phyloP scores from a whole-genome alignment of 1,140 invertebrate species.

The Drosophila prosaltans region DNA sequence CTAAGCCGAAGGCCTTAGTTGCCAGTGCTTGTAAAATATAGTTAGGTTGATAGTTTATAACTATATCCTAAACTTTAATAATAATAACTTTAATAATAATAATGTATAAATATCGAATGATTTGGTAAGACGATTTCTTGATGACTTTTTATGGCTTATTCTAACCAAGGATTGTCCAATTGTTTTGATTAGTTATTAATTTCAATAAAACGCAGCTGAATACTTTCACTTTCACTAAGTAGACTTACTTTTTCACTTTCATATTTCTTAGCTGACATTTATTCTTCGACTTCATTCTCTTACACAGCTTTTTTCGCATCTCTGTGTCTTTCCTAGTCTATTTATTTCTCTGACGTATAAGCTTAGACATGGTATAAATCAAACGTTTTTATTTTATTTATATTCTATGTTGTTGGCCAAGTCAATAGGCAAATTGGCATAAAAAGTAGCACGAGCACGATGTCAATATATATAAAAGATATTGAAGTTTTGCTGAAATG shows the following conservation, averaged over 20 bases:
- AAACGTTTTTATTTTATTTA: slow-evolving; percentile 47
- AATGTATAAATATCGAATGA: too few relatives aligned
- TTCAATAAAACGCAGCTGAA: too few relatives aligned
- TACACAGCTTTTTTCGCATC: background rate
- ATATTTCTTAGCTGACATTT: background rate
- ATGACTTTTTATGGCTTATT: background rate
- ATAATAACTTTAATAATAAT: too few relatives aligned
- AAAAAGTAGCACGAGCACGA: slow-evolving; percentile 42
- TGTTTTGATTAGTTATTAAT: background rate
- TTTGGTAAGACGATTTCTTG: background rate
- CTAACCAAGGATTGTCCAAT: background rate
- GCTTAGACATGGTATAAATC: slow-evolving; percentile 64
- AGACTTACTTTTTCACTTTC: background rate
- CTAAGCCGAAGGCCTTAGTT: too few relatives aligned
- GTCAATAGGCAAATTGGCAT: slow-evolving; percentile 77
- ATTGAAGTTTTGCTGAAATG: slow-evolving; percentile 41
- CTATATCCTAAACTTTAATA: too few relatives aligned
- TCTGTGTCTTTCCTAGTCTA: background rate
- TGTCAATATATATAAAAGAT: slow-evolving; percentile 36
- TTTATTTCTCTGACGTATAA: slow-evolving; percentile 16
- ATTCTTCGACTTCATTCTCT: background rate
- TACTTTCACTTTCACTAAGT: background rate
- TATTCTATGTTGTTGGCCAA: slow-evolving; percentile 44
- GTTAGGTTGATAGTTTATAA: too few relatives aligned
- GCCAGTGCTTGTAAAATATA: too few relatives aligned